Evolutionary conservation across 2,113 vertebrate genomes (phyloP), one percentile per base, ranked within the genome.

Genomic region (Tetrao urogallus): DNA sequence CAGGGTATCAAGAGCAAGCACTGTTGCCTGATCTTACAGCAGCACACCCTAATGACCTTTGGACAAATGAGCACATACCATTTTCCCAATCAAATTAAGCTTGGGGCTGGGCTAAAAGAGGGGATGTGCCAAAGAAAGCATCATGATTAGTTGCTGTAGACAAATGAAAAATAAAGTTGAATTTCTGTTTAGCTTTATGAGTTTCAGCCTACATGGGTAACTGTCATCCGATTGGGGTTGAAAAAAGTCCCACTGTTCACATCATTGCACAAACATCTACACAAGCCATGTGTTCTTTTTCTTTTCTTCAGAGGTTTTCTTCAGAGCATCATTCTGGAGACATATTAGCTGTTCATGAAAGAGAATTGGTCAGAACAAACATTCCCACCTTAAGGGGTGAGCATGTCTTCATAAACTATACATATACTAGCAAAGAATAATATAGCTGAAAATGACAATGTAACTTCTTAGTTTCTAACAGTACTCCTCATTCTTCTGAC

Each of bases 1-100:
- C 6, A 56, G 36, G 8, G 9, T 38, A 32, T 21, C 0, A 0
- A 56, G 11, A 45, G 34, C 18, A 36, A 4, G 42, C 73, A 54
- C 27, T 15, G 1, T 7, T 40, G 30, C 34, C 61, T 40, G n/a
- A 7, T n/a, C 67, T 79, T 75, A 43, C 17, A 56, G 34, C 11
- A n/a, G 42, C 42, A 72, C 27, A 65, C 21, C 3, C 8, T 18
- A 45, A n/a, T 21, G 61, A 67, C 13, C n/a, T 21, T 71, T 34
- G 38, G 48, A 70, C 6, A 82, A 85, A 60, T 32, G n/a, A 48
- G n/a, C 65, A 71, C 42, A 54, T 81, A n/a, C 8, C 13, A 54
- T 12, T 89, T 81, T 50, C 47, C 60, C 15, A 78, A 28, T 0
- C 3, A 11, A 45, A 48, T 84, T 78, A 36, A 6, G 12, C 71